A percentile compares a stretch with the other conserved stretches of the same genome.
Evolutionary conservation across 2,888 invertebrate species (phyloP).

Genomic region (Mystacides longicornis): DNA sequence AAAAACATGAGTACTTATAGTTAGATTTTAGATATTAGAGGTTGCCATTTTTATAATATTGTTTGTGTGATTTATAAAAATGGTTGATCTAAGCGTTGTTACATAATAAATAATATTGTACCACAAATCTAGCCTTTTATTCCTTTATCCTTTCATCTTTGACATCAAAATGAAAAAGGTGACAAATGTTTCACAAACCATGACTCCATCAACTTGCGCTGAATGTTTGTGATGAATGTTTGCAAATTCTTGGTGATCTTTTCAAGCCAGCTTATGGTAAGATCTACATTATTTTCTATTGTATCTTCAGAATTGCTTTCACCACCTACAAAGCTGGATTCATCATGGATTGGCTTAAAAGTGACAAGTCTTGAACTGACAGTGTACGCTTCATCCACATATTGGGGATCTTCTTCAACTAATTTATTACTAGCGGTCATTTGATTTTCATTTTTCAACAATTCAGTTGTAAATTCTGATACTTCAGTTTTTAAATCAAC

Average conservation of each 20-base stretch:
- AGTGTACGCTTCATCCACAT: background rate
- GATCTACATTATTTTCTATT: background rate
- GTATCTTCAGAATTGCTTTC: background rate
- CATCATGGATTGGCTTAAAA: background rate
- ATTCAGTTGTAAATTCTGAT: background rate
- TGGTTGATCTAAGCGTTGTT: constrained; percentile 53
- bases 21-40: constrained; percentile 41
- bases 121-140: constrained; percentile 47
- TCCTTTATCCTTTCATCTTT: constrained; percentile 37
- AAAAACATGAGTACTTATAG: constrained; percentile 26
- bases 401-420: background rate
- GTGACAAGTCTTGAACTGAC: background rate
- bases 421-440: background rate
- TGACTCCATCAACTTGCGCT: background rate
- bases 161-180: background rate
- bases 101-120: constrained; percentile 60
- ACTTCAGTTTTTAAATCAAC: background rate
- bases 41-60: constrained; percentile 45
- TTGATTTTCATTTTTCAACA: background rate
- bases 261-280: background rate
- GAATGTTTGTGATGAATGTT: background rate
- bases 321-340: background rate
- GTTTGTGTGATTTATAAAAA: constrained; percentile 40
- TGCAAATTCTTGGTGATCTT: background rate
- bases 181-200: background rate